These are phyloP conservation scores for Lithophane socia DNA, from an alignment of 2,888 invertebrate species.

Conservation along the genomic window DNA sequence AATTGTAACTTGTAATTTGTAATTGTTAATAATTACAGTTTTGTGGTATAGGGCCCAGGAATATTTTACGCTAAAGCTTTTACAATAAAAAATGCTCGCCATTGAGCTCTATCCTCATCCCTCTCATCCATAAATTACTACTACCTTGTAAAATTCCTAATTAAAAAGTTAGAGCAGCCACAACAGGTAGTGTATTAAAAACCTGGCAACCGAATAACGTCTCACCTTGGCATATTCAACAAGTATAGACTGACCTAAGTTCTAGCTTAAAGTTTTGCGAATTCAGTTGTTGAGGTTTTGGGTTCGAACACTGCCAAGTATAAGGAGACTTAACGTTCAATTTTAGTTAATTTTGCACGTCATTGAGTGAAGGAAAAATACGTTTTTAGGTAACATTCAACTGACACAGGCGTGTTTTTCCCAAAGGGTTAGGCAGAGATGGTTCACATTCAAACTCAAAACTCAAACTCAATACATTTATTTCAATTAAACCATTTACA, in stretches of 20 bases:
- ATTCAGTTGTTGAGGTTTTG: neutral
- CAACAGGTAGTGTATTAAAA: constrained; percentile 11
- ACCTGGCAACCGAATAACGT: neutral
- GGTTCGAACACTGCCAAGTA: neutral
- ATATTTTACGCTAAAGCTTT: too few species aligned
- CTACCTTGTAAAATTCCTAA: neutral
- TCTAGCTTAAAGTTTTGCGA: neutral
- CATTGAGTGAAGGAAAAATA: too few species aligned
- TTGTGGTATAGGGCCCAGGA: too few species aligned
- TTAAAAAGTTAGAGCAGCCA: neutral
- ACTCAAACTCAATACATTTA: too few species aligned
- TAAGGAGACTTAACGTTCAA: neutral
- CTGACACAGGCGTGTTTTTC: too few species aligned
- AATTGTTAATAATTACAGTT: too few species aligned
- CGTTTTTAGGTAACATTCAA: too few species aligned
- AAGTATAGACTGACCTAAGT: neutral
- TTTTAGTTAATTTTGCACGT: neutral
- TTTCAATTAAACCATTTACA: too few species aligned
- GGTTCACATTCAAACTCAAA: too few species aligned
- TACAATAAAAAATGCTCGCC: neutral
- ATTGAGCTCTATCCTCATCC: neutral
- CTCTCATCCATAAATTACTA: neutral
- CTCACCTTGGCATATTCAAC: constrained; percentile 5
- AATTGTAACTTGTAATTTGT: too few species aligned
- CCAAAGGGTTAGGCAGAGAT: too few species aligned